Evolutionary conservation across 2,113 vertebrate genomes (phyloP), one percentile per base, ranked within the genome.

Genomic region (Paratilapia polleni): DNA sequence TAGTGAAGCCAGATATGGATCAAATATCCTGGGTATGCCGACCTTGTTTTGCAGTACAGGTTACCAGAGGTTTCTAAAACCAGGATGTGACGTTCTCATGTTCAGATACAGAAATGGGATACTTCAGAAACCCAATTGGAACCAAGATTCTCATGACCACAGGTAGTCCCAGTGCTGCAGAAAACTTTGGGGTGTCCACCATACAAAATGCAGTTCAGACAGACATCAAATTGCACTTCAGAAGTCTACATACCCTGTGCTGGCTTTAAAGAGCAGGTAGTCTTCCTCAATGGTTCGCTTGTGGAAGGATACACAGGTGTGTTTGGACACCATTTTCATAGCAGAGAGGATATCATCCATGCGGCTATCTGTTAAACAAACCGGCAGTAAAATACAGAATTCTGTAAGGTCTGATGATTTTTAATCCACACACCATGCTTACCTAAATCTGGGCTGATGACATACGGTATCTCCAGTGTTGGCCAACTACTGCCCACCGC

Each of bases 231-330:
- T 3, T 36, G 8, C 13, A 24, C 19, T 63, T 54, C 26, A 26
- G 31, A 19, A 57, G 24, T 66, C 78, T 4, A 56, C 87, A 10
- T 20, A 95, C 95, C 93, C 91, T 1, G 5, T 9, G 43, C 82
- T 38, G 0, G 0, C 0, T 3, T 2, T 9, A 61, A 94, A 94
- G 2, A 22, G 1, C 59, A 95, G 34, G 80, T 93, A 94, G 88
- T 92, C n/a, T 0, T 1, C 2, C 66, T 95, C 93, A 1, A 26
- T n/a, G 2, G 28, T 75, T 12, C 63, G 58, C 4, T 13, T 1
- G 57, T 90, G 84, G 82, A 95, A 95, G 2, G 41, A 31, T 58
- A 95, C 2, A 20, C 95, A 95, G 20, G 93, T 92, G 24, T 64
- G 52, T 1, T 82, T 3, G 0, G 92, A 92, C 49, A 95, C 49